Conservation (phyloP, 1,140 invertebrate species). For the Papilio polyxenes region DNA sequence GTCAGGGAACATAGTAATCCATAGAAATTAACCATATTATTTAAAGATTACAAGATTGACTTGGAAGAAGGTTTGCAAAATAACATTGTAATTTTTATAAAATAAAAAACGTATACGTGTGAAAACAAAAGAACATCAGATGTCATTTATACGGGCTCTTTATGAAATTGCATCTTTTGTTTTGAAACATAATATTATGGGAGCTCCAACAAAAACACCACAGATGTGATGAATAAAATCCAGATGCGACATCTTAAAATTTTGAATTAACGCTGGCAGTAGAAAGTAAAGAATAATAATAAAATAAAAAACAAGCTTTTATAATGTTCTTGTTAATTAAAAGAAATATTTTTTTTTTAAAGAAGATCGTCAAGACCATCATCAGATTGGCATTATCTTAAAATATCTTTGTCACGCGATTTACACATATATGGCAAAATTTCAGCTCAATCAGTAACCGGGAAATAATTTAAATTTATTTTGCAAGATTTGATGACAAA, state of each 20-base stretch:
- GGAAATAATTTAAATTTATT: too few species aligned
- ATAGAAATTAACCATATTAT: background rate
- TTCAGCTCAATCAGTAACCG: too few species aligned
- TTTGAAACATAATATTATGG: background rate
- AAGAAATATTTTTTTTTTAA: too few species aligned
- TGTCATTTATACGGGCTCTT: background rate
- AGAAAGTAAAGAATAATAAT: conserved; percentile 15
- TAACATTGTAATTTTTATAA: background rate
- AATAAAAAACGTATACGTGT: background rate
- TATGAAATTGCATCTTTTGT: background rate
- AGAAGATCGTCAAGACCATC: too few species aligned
- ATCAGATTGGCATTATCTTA: too few species aligned
- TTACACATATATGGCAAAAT: too few species aligned
- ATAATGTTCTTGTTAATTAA: too few species aligned
- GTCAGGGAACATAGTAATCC: too few species aligned
- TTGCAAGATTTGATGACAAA: too few species aligned
- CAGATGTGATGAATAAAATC: background rate
- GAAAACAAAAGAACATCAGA: background rate
- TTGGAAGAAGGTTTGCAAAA: background rate
- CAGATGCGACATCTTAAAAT: background rate
- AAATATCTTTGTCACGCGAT: too few species aligned
- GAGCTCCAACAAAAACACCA: background rate
- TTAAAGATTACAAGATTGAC: background rate
- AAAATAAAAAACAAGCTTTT: too few species aligned
- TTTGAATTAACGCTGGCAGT: background rate